Evolutionary conservation across 2,888 invertebrate genomes (phyloP).

Genomic region (Tetropium fuscum): DNA sequence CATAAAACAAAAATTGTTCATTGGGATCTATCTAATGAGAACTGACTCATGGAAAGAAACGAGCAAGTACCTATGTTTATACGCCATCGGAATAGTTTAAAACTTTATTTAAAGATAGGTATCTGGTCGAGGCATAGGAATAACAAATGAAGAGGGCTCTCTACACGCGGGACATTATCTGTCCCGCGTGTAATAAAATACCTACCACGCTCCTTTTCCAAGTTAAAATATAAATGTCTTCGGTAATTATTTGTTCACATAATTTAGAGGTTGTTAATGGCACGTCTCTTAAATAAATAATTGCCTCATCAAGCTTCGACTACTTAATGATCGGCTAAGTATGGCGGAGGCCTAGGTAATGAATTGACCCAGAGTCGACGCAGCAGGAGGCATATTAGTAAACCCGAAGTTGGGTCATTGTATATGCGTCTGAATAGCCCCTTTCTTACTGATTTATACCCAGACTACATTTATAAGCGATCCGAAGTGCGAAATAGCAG

Average conservation of each 20-base stretch:
- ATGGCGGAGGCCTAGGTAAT: constrained; percentile 11
- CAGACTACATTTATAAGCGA: constrained; percentile 18
- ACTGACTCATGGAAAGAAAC: too few species aligned
- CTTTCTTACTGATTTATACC: constrained; percentile 15
- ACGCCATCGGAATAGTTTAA: too few species aligned
- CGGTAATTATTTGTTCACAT: constrained; percentile 4
- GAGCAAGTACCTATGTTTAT: too few species aligned
- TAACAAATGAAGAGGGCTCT: too few species aligned
- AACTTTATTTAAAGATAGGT: too few species aligned
- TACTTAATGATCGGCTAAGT: constrained; percentile 18
- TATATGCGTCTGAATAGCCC: constrained; percentile 16
- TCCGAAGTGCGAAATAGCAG: constrained; percentile 20
- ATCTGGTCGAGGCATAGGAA: too few species aligned
- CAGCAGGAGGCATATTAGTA: constrained; percentile 22
- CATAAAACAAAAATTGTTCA: too few species aligned
- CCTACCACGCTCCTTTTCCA: too few species aligned
- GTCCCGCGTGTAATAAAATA: too few species aligned
- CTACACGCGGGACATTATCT: too few species aligned
- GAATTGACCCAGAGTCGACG: constrained; percentile 16
- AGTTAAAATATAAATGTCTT: neutral
- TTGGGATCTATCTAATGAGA: too few species aligned
- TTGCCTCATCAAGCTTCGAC: constrained; percentile 16
- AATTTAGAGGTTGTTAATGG: neutral
- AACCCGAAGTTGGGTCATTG: constrained; percentile 1
- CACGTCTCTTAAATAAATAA: constrained; percentile 8